Evolutionary conservation across 2,888 invertebrate genomes (phyloP).

Genomic region (Pyrgus malvae): DNA sequence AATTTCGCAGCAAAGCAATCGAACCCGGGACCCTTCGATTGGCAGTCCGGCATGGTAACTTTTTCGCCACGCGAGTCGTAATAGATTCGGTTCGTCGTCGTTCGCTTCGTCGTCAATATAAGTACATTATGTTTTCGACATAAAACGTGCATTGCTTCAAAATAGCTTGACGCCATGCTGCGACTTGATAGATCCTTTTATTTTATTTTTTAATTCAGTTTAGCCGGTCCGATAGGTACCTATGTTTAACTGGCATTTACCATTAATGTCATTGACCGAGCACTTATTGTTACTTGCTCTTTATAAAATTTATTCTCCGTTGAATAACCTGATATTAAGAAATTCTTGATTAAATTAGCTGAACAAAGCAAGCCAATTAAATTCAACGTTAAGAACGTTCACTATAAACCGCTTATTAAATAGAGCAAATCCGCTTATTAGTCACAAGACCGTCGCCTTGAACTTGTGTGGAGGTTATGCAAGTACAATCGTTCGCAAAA

Average conservation of each 20-base stretch:
- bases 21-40: too few species aligned
- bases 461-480: background rate
- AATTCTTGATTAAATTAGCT: background rate
- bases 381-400: too few species aligned
- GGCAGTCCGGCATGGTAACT: too few species aligned
- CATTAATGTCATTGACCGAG: conserved; percentile 2
- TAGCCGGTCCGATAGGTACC: background rate
- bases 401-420: background rate
- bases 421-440: background rate
- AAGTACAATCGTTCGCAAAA: background rate
- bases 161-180: too few species aligned
- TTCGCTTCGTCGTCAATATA: too few species aligned
- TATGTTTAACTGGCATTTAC: background rate
- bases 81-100: too few species aligned
- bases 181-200: too few species aligned
- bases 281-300: background rate
- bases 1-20: too few species aligned
- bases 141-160: too few species aligned
- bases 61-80: too few species aligned
- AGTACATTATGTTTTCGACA: too few species aligned
- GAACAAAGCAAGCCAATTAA: too few species aligned
- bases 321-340: background rate
- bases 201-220: background rate
- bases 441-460: background rate
- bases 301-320: background rate